Evolutionary conservation across 2,888 invertebrate species (phyloP).

Genomic region (Catocala fraxini): DNA sequence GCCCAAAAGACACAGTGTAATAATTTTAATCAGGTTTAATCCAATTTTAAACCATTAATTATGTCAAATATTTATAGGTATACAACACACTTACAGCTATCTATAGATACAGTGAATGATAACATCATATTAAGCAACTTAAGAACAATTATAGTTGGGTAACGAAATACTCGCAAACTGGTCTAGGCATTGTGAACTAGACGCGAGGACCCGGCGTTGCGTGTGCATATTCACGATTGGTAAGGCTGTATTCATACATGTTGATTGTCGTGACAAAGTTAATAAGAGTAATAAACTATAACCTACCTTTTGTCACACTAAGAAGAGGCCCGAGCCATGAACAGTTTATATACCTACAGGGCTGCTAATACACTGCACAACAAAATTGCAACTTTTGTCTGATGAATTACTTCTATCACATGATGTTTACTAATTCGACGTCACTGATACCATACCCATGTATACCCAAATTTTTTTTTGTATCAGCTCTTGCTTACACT

Average conservation of each 20-base stretch:
- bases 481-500: too few species aligned
- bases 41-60: conserved; percentile 2
- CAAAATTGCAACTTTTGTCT: too few species aligned
- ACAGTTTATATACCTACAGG: too few species aligned
- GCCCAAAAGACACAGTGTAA: too few species aligned
- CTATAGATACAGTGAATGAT: conserved; percentile 32
- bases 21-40: background rate
- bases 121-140: conserved; percentile 41
- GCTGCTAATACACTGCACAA: too few species aligned
- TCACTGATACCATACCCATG: too few species aligned
- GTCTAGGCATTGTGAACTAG: conserved; percentile 56
- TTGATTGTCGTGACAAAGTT: background rate
- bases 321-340: too few species aligned
- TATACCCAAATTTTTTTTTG: too few species aligned
- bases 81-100: conserved; percentile 2
- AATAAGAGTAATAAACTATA: too few species aligned
- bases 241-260: conserved; percentile 25
- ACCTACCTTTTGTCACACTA: too few species aligned
- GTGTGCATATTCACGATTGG: conserved; percentile 54
- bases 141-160: conserved; percentile 42
- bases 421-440: too few species aligned
- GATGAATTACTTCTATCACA: too few species aligned
- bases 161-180: conserved; percentile 49
- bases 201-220: conserved; percentile 58
- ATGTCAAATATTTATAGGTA: conserved; percentile 13